Evolutionary conservation across 2,888 invertebrate species (phyloP).

Genomic region (Agrochola macilenta): DNA sequence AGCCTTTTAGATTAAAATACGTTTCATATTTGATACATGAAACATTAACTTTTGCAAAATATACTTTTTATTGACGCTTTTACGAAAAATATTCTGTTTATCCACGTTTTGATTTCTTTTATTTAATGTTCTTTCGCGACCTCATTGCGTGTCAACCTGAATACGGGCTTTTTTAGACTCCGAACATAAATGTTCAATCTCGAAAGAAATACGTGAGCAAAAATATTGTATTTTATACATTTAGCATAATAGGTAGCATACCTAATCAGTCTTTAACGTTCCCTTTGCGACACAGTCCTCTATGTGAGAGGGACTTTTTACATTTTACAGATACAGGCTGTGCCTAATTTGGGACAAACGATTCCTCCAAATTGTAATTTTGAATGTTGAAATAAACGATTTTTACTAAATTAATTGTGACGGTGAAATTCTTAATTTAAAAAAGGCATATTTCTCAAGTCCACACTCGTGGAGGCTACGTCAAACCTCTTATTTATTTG

Average conservation of each 20-base stretch:
- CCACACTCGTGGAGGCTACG: slow-evolving; percentile 16
- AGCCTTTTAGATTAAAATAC: neutral
- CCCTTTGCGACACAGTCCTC: neutral
- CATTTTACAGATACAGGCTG: neutral
- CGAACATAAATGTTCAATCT: neutral
- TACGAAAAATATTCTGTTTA: neutral
- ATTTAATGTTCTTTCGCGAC: neutral
- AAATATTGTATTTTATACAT: neutral
- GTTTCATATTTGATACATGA: neutral
- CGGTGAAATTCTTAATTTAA: neutral
- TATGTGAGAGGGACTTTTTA: neutral
- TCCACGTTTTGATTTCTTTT: neutral
- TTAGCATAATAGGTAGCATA: neutral
- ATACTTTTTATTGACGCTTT: neutral
- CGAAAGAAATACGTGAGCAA: neutral
- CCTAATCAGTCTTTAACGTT: neutral
- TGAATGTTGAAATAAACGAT: too few species aligned
- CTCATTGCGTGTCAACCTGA: neutral
- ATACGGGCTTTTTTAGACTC: neutral
- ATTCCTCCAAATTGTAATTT: too few species aligned
- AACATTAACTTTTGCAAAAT: neutral
- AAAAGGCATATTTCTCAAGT: slow-evolving; percentile 12
- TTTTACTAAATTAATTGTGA: neutral
- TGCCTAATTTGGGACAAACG: too few species aligned
- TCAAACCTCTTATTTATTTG: slow-evolving; percentile 61